Evolutionary conservation across 1,140 invertebrate genomes (phyloP), one percentile per base, ranked within the genome.

Genomic region (Schlechtendalia chinensis): DNA sequence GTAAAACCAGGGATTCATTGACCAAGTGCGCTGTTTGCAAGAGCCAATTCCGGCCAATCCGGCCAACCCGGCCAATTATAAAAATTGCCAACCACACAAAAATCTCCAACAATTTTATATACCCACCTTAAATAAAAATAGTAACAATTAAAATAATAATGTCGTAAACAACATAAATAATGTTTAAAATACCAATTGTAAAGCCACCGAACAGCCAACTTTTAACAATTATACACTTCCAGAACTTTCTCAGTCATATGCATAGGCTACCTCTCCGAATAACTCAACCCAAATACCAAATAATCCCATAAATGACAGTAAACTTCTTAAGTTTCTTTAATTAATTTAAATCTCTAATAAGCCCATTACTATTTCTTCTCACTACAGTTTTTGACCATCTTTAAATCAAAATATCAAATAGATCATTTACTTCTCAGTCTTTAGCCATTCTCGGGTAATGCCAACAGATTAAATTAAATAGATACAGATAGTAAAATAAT

Each of bases 41-140:
- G 10, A 82, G 84, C n/a, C n/a, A n/a, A n/a, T n/a, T n/a, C n/a
- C n/a, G n/a, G n/a, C n/a, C n/a, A n/a, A n/a, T n/a, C n/a, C n/a
- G 29, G 81, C 84, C 16, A 85, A 87, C 63, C 83, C 85, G 45
- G 85, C 85, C 24, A 87, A 84, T 81, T 86, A 85, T 58, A 84
- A 83, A 82, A 84, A 84, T 1, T 86, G 85, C 19, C 54, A 29
- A 58, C 14, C 14, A 12, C 63, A 81, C 29, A 67, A 80, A 65
- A 59, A 53, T 22, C 77, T 80, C 45, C 56, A 50, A 47, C 67
- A 50, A 24, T 16, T 59, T 17, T 27, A 39, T 27, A 79, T 63
- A 27, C 29, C 22, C 8, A 19, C 58, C 19, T 79, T 16, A 79
- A 39, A 32, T 47, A 39, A 61, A 45, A 32, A 39, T n/a, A n/a